Conservation (phyloP, 2,888 invertebrate species). For the Taenaris catops region DNA sequence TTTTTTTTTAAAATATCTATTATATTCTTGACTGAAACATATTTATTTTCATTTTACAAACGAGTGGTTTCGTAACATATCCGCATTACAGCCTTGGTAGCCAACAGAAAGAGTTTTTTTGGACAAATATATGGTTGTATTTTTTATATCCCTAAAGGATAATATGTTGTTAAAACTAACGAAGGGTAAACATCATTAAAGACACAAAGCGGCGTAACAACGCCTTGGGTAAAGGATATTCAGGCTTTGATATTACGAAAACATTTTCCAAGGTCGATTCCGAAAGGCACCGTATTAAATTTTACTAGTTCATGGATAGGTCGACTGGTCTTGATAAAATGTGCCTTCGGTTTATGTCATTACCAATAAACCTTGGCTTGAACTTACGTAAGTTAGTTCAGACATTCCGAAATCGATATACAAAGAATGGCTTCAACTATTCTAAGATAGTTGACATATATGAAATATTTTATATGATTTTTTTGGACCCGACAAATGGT, state of each 20-base stretch:
- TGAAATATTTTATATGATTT: no score
- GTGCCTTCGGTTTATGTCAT: conserved; percentile 20
- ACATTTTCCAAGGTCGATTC: conserved; percentile 8
- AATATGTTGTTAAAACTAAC: conserved; percentile 4
- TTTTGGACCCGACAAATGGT: no score
- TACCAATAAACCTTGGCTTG: conserved; percentile 22
- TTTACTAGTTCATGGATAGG: conserved; percentile 18
- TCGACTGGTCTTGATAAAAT: conserved; percentile 22
- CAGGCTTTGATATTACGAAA: conserved; percentile 4
- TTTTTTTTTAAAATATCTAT: no score
- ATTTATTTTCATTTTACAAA: no score
- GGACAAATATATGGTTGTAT: no score
- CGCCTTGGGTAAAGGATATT: conserved; percentile 6
- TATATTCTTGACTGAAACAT: no score
- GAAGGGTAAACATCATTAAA: conserved; percentile 7
- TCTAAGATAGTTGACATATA: no score
- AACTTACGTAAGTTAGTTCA: conserved; percentile 14
- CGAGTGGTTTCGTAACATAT: no score
- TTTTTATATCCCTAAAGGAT: conserved; percentile 1
- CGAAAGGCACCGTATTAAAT: conserved; percentile 13
- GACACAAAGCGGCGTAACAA: conserved; percentile 1
- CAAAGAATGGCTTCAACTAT: no score
- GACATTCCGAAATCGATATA: conserved; percentile 15
- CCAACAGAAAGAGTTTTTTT: no score
- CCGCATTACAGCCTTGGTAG: no score